phyloP scores from a whole-genome alignment of 2,888 invertebrate species.

The Syritta pipiens region DNA sequence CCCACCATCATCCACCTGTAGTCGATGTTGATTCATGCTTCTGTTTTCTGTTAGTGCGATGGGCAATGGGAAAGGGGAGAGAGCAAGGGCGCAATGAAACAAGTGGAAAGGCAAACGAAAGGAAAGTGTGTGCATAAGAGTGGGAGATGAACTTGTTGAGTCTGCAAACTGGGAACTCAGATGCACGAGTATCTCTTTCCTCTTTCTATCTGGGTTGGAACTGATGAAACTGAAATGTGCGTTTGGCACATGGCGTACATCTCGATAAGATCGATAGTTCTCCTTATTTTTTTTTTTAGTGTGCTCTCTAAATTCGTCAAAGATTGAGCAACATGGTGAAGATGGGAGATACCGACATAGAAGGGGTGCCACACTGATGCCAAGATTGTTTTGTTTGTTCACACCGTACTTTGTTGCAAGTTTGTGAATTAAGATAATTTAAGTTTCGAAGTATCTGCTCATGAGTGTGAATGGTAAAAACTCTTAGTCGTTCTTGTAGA shows the following conservation, averaged over 20 bases:
- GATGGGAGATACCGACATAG: no score
- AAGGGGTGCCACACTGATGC: neutral
- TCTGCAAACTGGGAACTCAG: neutral
- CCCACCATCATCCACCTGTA: slow-evolving; percentile 59
- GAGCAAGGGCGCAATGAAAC: slow-evolving; percentile 23
- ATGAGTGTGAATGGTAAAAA: neutral
- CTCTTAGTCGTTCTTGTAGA: no score
- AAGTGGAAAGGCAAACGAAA: slow-evolving; percentile 44
- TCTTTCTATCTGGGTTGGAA: neutral
- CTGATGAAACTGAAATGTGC: slow-evolving; percentile 42
- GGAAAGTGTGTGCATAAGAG: slow-evolving; percentile 18
- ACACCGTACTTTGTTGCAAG: neutral
- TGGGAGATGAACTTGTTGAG: slow-evolving; percentile 53
- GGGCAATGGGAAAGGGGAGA: neutral
- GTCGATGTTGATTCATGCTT: slow-evolving; percentile 39
- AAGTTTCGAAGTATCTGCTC: neutral
- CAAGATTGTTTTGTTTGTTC: slow-evolving; percentile 1
- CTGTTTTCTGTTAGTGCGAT: neutral
- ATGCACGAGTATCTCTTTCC: slow-evolving; percentile 5
- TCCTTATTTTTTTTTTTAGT: neutral
- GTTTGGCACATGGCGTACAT: slow-evolving; percentile 30
- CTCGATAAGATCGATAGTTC: slow-evolving; percentile 35
- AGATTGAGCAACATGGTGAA: no score
- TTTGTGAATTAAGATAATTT: neutral
- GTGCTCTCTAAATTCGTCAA: neutral